A percentile compares a stretch with the other conserved stretches of the same genome.
phyloP scores from a whole-genome alignment of 2,797 vertebrate species.

The Salarias fasciatus region DNA sequence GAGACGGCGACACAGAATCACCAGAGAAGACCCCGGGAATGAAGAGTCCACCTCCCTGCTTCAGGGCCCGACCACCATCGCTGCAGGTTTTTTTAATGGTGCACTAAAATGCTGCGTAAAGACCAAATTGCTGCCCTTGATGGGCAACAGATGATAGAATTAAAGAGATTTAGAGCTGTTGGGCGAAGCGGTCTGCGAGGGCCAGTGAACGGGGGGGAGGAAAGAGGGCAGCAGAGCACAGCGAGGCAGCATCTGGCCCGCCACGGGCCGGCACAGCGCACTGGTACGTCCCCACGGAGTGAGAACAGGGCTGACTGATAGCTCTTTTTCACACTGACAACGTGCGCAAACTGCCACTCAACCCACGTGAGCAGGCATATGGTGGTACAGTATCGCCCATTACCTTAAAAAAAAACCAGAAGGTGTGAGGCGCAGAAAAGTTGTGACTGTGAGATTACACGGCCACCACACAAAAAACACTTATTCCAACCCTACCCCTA shows the following conservation, averaged over 20 bases:
- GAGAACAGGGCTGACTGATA: slow-evolving; percentile 59
- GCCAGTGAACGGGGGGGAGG: slow-evolving; percentile 60
- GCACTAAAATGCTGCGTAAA: slow-evolving; percentile 78
- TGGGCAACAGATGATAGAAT: slow-evolving; percentile 86
- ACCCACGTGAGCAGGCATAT: slow-evolving; percentile 71
- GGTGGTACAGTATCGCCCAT: slow-evolving; percentile 56
- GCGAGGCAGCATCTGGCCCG: slow-evolving; percentile 75
- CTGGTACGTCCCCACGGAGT: slow-evolving; percentile 59
- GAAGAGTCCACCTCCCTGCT: slow-evolving; percentile 64
- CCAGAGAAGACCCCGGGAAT: slow-evolving; percentile 22
- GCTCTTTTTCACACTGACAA: slow-evolving; percentile 59
- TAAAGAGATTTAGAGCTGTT: slow-evolving; percentile 82
- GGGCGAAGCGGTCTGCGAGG: slow-evolving; percentile 73
- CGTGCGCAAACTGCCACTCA: slow-evolving; percentile 53
- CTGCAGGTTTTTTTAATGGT: slow-evolving; percentile 81
- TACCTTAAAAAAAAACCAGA: slow-evolving; percentile 65
- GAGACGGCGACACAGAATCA: slow-evolving; percentile 51
- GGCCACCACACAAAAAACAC: slow-evolving; percentile 50
- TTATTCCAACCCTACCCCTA: slow-evolving; percentile 53
- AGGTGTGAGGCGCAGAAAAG: slow-evolving; percentile 47
- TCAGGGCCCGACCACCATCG: slow-evolving; percentile 69
- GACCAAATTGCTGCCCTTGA: slow-evolving; percentile 82
- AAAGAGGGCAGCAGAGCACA: slow-evolving; percentile 71
- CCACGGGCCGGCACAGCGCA: slow-evolving; percentile 66
- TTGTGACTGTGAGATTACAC: slow-evolving; percentile 52